Base-by-base conservation (phyloP, 2,113 vertebrate genomes). In the Semicossyphus pulcher region DNA sequence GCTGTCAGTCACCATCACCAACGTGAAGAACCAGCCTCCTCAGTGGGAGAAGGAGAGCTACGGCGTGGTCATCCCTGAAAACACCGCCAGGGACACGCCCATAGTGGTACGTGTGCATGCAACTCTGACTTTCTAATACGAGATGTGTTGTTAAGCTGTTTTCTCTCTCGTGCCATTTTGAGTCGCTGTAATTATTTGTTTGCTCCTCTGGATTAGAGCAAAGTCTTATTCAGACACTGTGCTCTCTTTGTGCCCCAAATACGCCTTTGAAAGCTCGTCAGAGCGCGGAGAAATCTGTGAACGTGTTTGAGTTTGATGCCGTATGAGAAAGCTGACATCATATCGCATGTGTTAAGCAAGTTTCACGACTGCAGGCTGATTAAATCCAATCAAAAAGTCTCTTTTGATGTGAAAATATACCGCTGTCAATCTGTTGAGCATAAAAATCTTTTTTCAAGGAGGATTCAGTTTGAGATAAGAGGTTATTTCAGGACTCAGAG, bases 21-120 rank as follows among this genome's bases (percentile, higher is more conserved):
- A 94, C 36, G 94, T 94, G 60, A 94, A 95, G 85, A 97, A 96
- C 77, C 95, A 96, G 81, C 95, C 95, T 8, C 96, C 96, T 1
- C 93, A 92, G 62, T 97, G 96, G 96, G 95, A 95, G 69, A 88
- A 86, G 76, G 94, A 94, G 32, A 93, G 72, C 85, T 94, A 96
- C 76, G 92, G 91, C 28, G 93, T 96, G 16, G 84, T 95, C 62
- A 90, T 97, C 79, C 94, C 94, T 10, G 95, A 95, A 87, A 96
- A 96, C 61, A 92, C 92, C 0, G 88, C 93, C 75, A 92, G 92
- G 61, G 95, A 96, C 92, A 87, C 92, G 0, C 80, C 92, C 9
- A 25, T 95, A 73, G 91, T 93, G 91, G 95, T 95, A 85, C 4
- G 75, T 20, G 9, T 12, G 10, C 63, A 53, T 51, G 25, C 7